Base-by-base conservation (phyloP, 1,140 invertebrate genomes). In the Anastatus disparis region DNA sequence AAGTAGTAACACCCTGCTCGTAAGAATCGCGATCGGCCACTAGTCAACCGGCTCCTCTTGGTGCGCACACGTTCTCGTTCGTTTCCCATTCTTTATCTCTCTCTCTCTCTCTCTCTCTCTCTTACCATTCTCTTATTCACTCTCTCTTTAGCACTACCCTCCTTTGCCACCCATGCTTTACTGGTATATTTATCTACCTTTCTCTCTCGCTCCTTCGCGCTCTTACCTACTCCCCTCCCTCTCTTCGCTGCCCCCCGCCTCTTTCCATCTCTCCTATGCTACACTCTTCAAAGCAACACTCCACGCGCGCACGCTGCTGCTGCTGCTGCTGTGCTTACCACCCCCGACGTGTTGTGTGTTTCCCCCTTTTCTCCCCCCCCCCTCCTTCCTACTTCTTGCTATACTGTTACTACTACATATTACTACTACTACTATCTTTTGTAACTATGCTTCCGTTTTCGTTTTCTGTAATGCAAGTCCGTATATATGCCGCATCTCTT, bases 1-100 rank as follows among this genome's bases (percentile, higher is more conserved):
- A 2, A 56, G 42, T 26, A 22, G 13, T 6, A 31, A 44, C 67
- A 62, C 24, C 67, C 58, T 53, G 58, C 67, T 58, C n/a, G 67
- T 26, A 70, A 35, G 46, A 62, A 48, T 53, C 31, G 48, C 67
- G 58, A 53, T 55, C 67, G 59, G 62, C 42, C 61, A 71, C 69
- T 65, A 52, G 3, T 9, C 17, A 24, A 20, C 48, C 6, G 48
- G 17, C 17, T 17, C 7, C 17, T 24, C 15, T 6, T 3, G 12
- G 7, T 15, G n/a, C 42, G n/a, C n/a, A n/a, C n/a, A n/a, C n/a
- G n/a, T n/a, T n/a, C n/a, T n/a, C n/a, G 7, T 3, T 44, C n/a
- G 3, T 44, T 13, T 15, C 42, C n/a, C 48, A 2, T 27, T 26
- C 59, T 17, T n/a, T 48, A 26, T 46, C 40, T 44, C 56, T 7